Conservation (phyloP, 2,888 invertebrate genomes). For the Macrosiphum euphorbiae region DNA sequence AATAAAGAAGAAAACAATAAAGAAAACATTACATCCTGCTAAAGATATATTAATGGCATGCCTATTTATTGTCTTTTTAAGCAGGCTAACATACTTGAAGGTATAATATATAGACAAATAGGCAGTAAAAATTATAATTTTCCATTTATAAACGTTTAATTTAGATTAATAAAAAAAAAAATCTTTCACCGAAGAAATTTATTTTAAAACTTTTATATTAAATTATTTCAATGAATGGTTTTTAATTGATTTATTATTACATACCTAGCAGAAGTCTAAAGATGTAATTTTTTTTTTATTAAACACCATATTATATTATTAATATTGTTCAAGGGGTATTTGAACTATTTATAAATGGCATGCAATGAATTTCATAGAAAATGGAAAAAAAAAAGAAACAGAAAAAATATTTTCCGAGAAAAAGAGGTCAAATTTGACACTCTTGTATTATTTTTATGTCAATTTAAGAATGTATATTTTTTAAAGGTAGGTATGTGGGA, state of each 20-base stretch:
- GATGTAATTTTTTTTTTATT: background rate
- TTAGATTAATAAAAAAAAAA: background rate
- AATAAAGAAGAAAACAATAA: background rate
- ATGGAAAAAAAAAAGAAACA: background rate
- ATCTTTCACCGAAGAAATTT: background rate
- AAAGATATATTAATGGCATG: background rate
- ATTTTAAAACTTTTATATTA: background rate
- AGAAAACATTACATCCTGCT: background rate
- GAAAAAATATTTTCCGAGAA: background rate
- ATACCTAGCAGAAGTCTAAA: background rate
- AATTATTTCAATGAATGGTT: background rate
- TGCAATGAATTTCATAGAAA: background rate
- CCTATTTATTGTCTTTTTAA: background rate
- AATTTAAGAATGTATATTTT: conserved; percentile 14
- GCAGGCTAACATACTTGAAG: background rate
- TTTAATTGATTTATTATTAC: background rate
- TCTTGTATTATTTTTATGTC: conserved; percentile 17
- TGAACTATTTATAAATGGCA: background rate
- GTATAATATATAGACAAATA: background rate
- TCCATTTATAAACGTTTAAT: background rate
- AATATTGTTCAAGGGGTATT: background rate
- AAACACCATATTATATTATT: background rate
- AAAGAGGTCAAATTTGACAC: conserved; percentile 35
- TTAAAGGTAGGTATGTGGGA: background rate
- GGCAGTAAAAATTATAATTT: background rate